A percentile compares a stretch with the other conserved stretches of the same genome.
Evolutionary conservation across 2,888 invertebrate species (phyloP).

Genomic region (Subacronicta megacephala): DNA sequence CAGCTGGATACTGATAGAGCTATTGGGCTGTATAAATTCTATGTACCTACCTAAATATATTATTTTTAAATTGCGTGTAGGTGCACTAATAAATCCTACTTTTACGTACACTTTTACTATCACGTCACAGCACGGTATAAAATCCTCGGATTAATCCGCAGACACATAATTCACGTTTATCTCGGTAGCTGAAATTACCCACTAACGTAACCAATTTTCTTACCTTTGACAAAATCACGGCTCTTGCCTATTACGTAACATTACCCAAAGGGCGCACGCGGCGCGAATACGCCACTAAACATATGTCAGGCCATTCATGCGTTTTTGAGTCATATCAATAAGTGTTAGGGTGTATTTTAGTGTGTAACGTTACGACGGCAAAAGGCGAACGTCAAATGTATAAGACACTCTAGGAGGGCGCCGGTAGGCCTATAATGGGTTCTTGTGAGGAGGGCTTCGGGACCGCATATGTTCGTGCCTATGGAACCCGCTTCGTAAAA

Average conservation of each 20-base stretch:
- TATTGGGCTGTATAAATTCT: no score
- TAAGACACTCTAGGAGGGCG: slow-evolving; percentile 75
- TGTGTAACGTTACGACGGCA: slow-evolving; percentile 57
- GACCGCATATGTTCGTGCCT: slow-evolving; percentile 74
- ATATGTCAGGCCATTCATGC: slow-evolving; percentile 65
- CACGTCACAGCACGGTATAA: slow-evolving; percentile 38
- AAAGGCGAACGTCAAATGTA: slow-evolving; percentile 71
- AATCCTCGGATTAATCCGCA: slow-evolving; percentile 60
- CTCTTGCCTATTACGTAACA: slow-evolving; percentile 86
- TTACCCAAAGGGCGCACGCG: slow-evolving; percentile 88
- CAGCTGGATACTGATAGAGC: no score
- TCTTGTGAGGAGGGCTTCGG: slow-evolving; percentile 56
- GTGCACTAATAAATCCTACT: no score
- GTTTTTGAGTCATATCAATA: slow-evolving; percentile 79
- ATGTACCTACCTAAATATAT: no score
- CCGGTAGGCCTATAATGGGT: slow-evolving; percentile 78
- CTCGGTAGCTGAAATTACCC: slow-evolving; percentile 79
- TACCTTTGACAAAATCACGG: slow-evolving; percentile 89
- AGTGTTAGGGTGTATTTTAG: slow-evolving; percentile 78
- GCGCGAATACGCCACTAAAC: slow-evolving; percentile 75
- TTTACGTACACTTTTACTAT: slow-evolving; percentile 24
- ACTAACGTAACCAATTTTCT: slow-evolving; percentile 88
- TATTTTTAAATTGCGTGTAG: no score
- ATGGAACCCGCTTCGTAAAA: slow-evolving; percentile 71
- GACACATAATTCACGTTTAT: slow-evolving; percentile 78